phyloP scores from a whole-genome alignment of 2,113 vertebrate genomes.

The Sakesphorus luctuosus region DNA sequence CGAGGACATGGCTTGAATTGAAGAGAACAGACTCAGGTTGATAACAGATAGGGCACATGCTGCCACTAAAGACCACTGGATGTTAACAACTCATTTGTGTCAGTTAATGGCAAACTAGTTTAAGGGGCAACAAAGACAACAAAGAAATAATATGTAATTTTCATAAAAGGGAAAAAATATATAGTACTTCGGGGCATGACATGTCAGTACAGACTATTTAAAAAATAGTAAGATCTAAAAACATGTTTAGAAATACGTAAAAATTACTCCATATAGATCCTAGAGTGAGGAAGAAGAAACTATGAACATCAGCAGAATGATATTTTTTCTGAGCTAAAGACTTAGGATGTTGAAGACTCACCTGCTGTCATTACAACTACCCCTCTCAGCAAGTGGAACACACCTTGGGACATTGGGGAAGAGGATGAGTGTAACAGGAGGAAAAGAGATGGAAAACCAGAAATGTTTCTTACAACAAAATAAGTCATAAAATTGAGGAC shows the following conservation, averaged over 20 bases:
- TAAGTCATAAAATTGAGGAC: neutral
- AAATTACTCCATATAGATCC: neutral
- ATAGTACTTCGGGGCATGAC: fast-evolving
- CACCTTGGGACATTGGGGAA: neutral
- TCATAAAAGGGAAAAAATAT: neutral
- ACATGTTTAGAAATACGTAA: fast-evolving
- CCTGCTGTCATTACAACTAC: neutral
- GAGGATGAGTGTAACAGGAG: neutral
- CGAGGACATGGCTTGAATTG: fast-evolving
- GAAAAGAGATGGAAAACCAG: neutral
- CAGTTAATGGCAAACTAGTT: neutral
- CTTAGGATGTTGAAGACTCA: neutral
- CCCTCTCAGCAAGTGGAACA: neutral
- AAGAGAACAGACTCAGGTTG: neutral
- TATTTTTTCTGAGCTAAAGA: neutral
- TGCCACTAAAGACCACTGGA: neutral
- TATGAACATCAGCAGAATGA: neutral
- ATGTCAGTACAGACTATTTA: fast-evolving
- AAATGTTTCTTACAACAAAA: neutral
- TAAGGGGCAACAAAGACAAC: neutral
- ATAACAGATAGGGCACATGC: fast-evolving
- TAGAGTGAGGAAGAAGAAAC: neutral
- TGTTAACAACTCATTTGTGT: neutral
- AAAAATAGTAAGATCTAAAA: neutral
- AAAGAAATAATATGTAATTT: neutral